Evolutionary conservation across 37 sponge, comb jelly and placozoan genomes (phyloP), one percentile per base, ranked within the genome.

Genomic region (Theonella swinhoei): DNA sequence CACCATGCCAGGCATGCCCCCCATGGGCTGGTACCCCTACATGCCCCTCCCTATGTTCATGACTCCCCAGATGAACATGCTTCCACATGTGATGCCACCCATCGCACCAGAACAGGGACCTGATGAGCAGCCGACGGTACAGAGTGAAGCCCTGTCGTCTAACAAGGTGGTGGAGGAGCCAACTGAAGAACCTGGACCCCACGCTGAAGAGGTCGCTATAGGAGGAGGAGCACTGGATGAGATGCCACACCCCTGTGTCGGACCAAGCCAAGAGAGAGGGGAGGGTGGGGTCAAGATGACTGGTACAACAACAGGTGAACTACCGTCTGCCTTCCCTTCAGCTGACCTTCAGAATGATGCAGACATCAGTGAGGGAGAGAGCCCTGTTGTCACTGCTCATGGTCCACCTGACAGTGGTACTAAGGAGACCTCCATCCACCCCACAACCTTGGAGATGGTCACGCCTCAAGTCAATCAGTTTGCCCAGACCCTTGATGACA

Each of bases 1-100:
- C 69, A 25, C 33, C 34, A 68, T 68, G 69, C 69, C 69, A 47
- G 54, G 54, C 33, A 68, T 68, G 69, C 69, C 32, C 34, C 64
- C 64, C 8, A 5, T 63, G 7, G n/a, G n/a, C n/a, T 47, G 54
- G 54, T 47, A 47, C 54, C 54, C 54, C 54, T 32, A 68, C 69
- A 68, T 68, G 69, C 33, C 33, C 32, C 20, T 68, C 69, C 34
- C 31, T 3, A 32, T 68, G 11, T 14, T 47, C 54, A 14, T 47
- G 7, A 7, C 54, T 17, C 54, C 54, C 11, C 54, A 47, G 11
- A 7, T 17, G 11, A 7, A 47, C 11, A 47, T 47, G 54, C 54
- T 47, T 7, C 54, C 54, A 17, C 54, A 47, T 14, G 54, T 47
- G 54, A 14, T 47, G 7, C 54, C 54, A 17, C 54, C 54, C 11